A percentile compares a stretch with the other conserved stretches of the same genome.
These are phyloP conservation scores for Lysandra bellargus DNA, from an alignment of 2,888 invertebrate genomes.

Conservation along the genomic window DNA sequence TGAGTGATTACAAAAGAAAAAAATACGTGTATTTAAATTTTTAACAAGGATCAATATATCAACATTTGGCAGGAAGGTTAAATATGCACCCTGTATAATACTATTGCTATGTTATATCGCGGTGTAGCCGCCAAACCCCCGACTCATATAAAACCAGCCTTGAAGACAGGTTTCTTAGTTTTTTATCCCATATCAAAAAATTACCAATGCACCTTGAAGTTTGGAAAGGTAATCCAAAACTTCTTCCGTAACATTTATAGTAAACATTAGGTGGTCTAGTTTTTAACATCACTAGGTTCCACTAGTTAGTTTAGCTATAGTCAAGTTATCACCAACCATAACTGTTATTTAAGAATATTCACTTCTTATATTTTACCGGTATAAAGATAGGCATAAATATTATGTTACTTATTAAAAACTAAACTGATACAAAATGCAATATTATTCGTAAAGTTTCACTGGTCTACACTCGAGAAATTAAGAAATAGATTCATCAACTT, in stretches of 20 bases:
- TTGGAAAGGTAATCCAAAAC: not conserved
- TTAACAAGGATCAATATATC: too few relatives aligned
- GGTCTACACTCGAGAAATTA: not conserved
- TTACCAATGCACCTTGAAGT: not conserved
- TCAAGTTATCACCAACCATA: not conserved
- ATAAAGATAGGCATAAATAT: not conserved
- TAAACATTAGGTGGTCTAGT: not conserved
- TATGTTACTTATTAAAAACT: not conserved
- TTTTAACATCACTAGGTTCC: not conserved
- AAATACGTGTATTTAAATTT: too few relatives aligned
- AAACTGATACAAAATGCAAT: conserved; percentile 7
- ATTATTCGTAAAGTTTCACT: not conserved
- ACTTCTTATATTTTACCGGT: not conserved
- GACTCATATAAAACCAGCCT: too few relatives aligned
- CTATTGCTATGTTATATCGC: too few relatives aligned
- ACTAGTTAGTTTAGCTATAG: not conserved
- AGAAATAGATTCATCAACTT: not conserved
- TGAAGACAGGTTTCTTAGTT: not conserved
- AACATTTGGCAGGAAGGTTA: too few relatives aligned
- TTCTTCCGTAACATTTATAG: not conserved
- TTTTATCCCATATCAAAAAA: not conserved
- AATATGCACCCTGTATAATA: too few relatives aligned
- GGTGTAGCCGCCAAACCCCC: too few relatives aligned
- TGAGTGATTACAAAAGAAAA: too few relatives aligned
- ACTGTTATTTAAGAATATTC: not conserved